phyloP scores from a whole-genome alignment of 1,140 invertebrate genomes.

The Chelonus insularis region DNA sequence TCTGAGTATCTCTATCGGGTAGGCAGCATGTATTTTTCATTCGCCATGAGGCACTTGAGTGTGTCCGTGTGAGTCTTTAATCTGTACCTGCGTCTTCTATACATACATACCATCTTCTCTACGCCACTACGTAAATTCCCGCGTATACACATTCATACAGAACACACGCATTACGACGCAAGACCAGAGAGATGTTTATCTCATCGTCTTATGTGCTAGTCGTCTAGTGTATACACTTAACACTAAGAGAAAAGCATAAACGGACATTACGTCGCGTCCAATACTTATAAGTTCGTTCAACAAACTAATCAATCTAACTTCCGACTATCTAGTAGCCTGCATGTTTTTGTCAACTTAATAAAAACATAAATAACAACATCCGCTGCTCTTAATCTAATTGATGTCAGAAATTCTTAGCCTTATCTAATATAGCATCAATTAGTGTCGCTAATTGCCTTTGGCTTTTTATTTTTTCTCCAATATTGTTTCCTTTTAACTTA shows the following conservation, averaged over 20 bases:
- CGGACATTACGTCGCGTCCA: neutral
- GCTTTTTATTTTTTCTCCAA: no score
- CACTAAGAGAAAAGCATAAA: neutral
- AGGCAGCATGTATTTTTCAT: conserved; percentile 25
- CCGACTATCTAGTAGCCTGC: no score
- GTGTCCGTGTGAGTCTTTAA: neutral
- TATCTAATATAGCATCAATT: no score
- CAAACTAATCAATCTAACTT: no score
- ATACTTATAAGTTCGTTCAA: no score
- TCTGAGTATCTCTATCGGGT: conserved; percentile 12
- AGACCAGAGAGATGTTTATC: conserved; percentile 6
- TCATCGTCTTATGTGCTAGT: neutral
- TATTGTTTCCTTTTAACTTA: no score
- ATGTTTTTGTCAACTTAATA: no score
- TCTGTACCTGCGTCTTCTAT: neutral
- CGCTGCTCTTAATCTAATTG: no score
- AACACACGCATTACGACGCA: conserved; percentile 3
- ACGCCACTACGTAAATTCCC: neutral
- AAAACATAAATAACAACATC: no score
- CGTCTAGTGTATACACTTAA: neutral
- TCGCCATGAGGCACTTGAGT: conserved; percentile 16
- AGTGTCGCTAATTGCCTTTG: no score
- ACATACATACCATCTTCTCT: neutral
- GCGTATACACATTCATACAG: conserved; percentile 1
- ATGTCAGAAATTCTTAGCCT: no score